Evolutionary conservation across 35 echinoderm and acorn worm genomes (phyloP), one percentile per base, ranked within the genome.

Genomic region (Lytechinus variegatus): DNA sequence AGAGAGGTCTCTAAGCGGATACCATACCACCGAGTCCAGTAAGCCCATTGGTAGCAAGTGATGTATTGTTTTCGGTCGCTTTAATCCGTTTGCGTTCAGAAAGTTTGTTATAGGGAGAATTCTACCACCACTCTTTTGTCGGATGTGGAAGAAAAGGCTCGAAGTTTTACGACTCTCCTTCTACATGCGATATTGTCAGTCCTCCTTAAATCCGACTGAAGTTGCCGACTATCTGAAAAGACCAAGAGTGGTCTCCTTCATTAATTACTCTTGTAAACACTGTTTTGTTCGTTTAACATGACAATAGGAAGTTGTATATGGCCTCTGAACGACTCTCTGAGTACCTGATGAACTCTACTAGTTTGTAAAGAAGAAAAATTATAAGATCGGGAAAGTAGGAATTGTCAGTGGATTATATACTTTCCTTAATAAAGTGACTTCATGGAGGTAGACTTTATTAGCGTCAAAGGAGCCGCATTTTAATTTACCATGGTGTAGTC

Each of bases 21-120:
- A 79, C 66, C 66, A 79, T 16, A 79, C 19, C 66, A 7, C 19
- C n/a, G 66, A 7, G 66, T 7, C 66, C 66, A 79, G 14, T 79
- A 79, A 79, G 66, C 66, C 66, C 66, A 79, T 79, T 79, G 66
- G 66, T 79, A 79, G 66, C 66, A 79, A 79, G 66, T 79, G 66
- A 79, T 79, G 66, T 79, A 79, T 79, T 79, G 66, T 79, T 79
- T 79, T 79, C 66, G 19, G n/a, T 79, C 3, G 66, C 66, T 7
- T 24, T 79, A 79, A 79, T 79, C 66, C 66, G 66, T 79, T 79
- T 79, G 24, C 6, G 66, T 79, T 79, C 66, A 79, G 66, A 79
- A 79, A 79, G 66, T 79, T 79, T 79, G 19, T n/a, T n/a, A n/a
- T 79, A 79, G 66, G 21, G 19, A 79, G 66, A 79, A 19, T 79